Evolutionary conservation across 2,113 vertebrate species (phyloP), one percentile per base, ranked within the genome.

Genomic region (Pygoscelis antarcticus): DNA sequence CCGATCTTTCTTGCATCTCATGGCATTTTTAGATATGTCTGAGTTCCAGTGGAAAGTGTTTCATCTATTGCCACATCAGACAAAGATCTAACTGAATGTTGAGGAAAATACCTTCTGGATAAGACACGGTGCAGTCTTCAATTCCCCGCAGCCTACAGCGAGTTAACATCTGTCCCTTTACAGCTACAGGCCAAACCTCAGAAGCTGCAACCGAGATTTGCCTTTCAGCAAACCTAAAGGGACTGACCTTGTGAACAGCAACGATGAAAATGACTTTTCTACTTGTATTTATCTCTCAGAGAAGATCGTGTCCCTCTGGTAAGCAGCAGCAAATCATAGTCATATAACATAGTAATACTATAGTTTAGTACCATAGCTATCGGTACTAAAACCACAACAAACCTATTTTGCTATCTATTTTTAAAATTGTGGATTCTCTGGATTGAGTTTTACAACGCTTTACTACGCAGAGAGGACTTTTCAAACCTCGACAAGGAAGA

Each of bases 111-210:
- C 20, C 34, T 57, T 44, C 38, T 17, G 54, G 82, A 18, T 30
- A 16, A 49, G 42, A 9, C 30, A 36, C 0, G 1, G 16, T 38
- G 30, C 9, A 3, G 20, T 11, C 21, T 54, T 19, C 46, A 21
- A 4, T 10, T 30, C 13, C 54, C 75, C 38, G 34, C 23, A 38
- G 51, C 46, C 61, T 10, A 15, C 40, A 54, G n/a, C 40, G 19
- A 23, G 32, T n/a, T 16, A 8, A 11, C n/a, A 13, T 23, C 25
- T 2, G 4, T 12, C 49, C 2, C 0, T 46, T 6, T 11, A 13
- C 68, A 74, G 89, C 42, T 26, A 25, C 29, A 15, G 60, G 66
- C 30, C 51, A 46, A 27, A 25, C 4, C 38, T n/a, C 69, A 23
- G 54, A 27, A 69, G 29, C 42, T 23, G 26, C 23, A 29, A 7